Evolutionary conservation across 2,888 invertebrate genomes (phyloP), one percentile per base, ranked within the genome.

Genomic region (Philopedon plagiatum): DNA sequence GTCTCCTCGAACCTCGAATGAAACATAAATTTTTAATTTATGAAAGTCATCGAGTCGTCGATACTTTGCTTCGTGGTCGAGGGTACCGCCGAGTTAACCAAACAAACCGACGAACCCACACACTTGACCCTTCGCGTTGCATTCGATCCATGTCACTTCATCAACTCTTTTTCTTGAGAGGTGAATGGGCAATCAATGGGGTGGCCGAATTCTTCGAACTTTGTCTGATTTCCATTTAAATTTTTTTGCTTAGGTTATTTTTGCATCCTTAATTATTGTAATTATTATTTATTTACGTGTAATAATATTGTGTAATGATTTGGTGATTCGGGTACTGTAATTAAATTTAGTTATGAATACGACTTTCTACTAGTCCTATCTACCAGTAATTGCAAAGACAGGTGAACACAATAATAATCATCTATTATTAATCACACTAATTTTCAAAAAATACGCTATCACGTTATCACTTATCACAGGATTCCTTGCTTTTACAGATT

Each of bases 61-160:
- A 39, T 56, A 62, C 67, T 56, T 54, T 54, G 44, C 57, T 9
- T 46, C 58, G 18, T 60, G 67, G 67, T 44, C 49, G 37, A 54
- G 61, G 54, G 46, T 61, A 60, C 71, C 72, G 72, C 57, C 72
- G 32, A 72, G 72, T 67, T 15, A 54, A 54, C 51, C 13, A 69
- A 73, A 69, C 73, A 69, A 49, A 68, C 58, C 73, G 65, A 44
- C 76, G 77, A 78, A 78, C 78, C 79, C 79, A 80, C 79, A 77
- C 80, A 80, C 81, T 82, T 82, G 82, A 82, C 82, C 81, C 81
- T 77, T 77, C 73, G 73, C 75, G 75, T 78, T 49, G 51, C 51
- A 37, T 32, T 49, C 37, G 41, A 77, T 78, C 75, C 80, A 78
- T 81, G 82, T 82, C 82, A 82, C 81, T 82, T 81, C 81, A 82